These are phyloP conservation scores for Eumeta japonica DNA, from an alignment of 1,140 invertebrate species.

Conservation along the genomic window DNA sequence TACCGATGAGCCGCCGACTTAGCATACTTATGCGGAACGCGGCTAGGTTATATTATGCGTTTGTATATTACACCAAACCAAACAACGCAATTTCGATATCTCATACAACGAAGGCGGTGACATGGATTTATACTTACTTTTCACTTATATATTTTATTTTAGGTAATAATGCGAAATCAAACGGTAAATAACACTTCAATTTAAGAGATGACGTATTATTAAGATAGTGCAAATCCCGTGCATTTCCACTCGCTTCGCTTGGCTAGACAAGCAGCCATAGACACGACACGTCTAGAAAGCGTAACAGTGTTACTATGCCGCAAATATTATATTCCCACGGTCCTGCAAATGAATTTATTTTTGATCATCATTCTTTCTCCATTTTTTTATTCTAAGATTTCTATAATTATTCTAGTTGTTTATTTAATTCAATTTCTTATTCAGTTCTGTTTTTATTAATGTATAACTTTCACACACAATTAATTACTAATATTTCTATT, in stretches of 20 bases:
- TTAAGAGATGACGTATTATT: constrained; percentile 48
- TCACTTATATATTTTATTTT: constrained; percentile 23
- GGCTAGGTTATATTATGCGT: constrained; percentile 55
- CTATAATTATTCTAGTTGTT: too few relatives aligned
- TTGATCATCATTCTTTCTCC: too few relatives aligned
- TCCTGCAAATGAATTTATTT: too few relatives aligned
- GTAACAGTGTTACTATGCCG: too few relatives aligned
- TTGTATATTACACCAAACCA: constrained; percentile 44
- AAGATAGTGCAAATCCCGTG: constrained; percentile 45
- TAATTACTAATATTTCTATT: too few relatives aligned
- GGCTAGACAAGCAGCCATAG: too few relatives aligned
- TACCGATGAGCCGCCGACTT: constrained; percentile 40
- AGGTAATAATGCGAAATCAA: constrained; percentile 29
- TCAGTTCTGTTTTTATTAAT: too few relatives aligned
- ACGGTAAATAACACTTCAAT: constrained; percentile 33
- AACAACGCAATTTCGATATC: constrained; percentile 40
- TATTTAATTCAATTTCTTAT: too few relatives aligned
- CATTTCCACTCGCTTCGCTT: constrained; percentile 47
- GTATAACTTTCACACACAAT: too few relatives aligned
- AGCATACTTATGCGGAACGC: constrained; percentile 44
- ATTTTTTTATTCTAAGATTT: too few relatives aligned
- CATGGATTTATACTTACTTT: constrained; percentile 39
- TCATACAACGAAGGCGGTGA: constrained; percentile 11
- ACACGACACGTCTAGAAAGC: too few relatives aligned
- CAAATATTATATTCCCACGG: too few relatives aligned